Base-by-base conservation (phyloP, 2,888 invertebrate genomes). In the Brachyptera risi region DNA sequence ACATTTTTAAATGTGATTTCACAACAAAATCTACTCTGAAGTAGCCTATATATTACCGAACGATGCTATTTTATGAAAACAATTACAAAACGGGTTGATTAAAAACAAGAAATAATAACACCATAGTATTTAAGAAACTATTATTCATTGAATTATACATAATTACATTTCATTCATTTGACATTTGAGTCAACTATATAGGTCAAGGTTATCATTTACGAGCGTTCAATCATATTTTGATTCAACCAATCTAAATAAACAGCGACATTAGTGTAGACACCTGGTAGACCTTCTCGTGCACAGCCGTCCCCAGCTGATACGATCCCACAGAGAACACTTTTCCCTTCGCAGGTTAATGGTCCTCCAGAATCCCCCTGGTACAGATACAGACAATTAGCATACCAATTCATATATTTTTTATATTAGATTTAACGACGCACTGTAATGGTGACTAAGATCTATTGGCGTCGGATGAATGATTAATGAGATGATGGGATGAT, bases 361-460 rank as follows among this genome's bases (percentile, higher is more conserved):
- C 60, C 60, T 2, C 60, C 60, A 15, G 60, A 60, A 40, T 60
- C 60, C 3, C 60, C 60, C 60, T 60, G 54, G 11, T n/a, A n/a
- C n/a, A n/a, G n/a, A n/a, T n/a, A n/a, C n/a, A n/a, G n/a, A n/a
- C n/a, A n/a, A n/a, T n/a, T n/a, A n/a, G n/a, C n/a, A n/a, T n/a
- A n/a, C n/a, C n/a, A n/a, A n/a, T n/a, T n/a, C n/a, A n/a, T n/a
- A n/a, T n/a, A n/a, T n/a, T n/a, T n/a, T n/a, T n/a, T n/a, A n/a
- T n/a, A n/a, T n/a, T n/a, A n/a, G n/a, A n/a, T n/a, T n/a, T n/a
- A n/a, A n/a, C n/a, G n/a, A n/a, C n/a, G n/a, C n/a, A n/a, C n/a
- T n/a, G n/a, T n/a, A n/a, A n/a, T n/a, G n/a, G n/a, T n/a, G n/a
- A n/a, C n/a, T n/a, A n/a, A n/a, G n/a, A n/a, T n/a, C n/a, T n/a